Evolutionary conservation across 1,140 invertebrate genomes (phyloP), one percentile per base, ranked within the genome.

Genomic region (Stratiolaelaps scimitus): DNA sequence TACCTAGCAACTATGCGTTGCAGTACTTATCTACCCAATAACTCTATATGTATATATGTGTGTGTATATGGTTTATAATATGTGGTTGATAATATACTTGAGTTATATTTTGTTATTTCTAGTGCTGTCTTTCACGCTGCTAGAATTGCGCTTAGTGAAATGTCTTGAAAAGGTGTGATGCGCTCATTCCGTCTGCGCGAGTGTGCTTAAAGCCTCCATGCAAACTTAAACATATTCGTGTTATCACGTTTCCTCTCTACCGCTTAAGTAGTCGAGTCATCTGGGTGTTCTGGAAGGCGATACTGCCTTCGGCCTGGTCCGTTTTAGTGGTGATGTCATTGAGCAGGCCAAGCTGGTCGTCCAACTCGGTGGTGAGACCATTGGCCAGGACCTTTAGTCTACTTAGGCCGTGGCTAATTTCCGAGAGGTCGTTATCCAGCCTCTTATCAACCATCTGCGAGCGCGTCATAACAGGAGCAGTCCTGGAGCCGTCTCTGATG

Each of bases 241-340:
- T 40, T 40, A 40, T 40, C 34, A 40, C 34, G 34, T 40, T 6
- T 6, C 10, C 34, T 4, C 10, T 40, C 64, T 65, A 65, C 10
- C 40, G 43, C 26, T 65, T 65, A 23, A 65, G 64, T 15, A 65
- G 43, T 5, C 43, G 43, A 19, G n/a, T 65, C 43, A 65, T 44
- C 40, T 65, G 64, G 23, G 43, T 46, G 28, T 28, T 65, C 29
- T 65, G 64, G 43, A 29, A 46, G 26, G 23, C 29, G 43, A 65
- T 60, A n/a, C 4, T 23, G 28, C 26, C 26, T 28, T 65, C 64
- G 10, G 64, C 64, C 64, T 1, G 15, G 28, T 44, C 43, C 1
- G 40, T 40, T 23, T 65, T 65, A 28, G 15, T n/a, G 10, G 28
- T 23, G 40, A 65, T 65, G 10, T 26, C 20, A 23, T 43, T 23